These are phyloP conservation scores for Tragulus kanchil DNA, from an alignment of 2,113 vertebrate species.

Conservation along the genomic window DNA sequence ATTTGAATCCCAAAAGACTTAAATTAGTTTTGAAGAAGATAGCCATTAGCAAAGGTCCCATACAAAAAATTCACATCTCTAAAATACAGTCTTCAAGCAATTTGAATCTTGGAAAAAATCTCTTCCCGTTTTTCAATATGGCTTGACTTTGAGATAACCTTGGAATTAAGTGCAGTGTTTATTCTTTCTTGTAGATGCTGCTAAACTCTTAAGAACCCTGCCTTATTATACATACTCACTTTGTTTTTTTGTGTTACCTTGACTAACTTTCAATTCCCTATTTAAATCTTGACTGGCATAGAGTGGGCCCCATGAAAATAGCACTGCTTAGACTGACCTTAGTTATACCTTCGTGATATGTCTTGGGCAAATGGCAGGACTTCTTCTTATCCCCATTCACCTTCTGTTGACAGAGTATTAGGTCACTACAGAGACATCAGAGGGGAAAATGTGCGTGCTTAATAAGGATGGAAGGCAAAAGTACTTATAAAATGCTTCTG, in stretches of 20 bases:
- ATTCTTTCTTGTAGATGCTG: not conserved
- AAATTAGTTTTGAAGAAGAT: conserved; percentile 1
- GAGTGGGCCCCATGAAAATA: not conserved
- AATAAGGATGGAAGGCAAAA: conserved; percentile 33
- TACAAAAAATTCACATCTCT: not conserved
- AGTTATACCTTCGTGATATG: not conserved
- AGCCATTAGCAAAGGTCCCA: not conserved
- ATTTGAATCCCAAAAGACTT: conserved; percentile 1
- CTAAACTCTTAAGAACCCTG: not conserved
- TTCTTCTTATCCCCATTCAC: not conserved
- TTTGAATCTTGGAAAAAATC: conserved; percentile 39
- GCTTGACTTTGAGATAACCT: conserved; percentile 42
- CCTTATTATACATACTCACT: not conserved
- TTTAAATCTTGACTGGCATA: not conserved
- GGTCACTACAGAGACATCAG: not conserved
- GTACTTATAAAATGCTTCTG: conserved; percentile 26
- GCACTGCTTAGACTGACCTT: not conserved
- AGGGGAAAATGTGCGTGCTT: not conserved
- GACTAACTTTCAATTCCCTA: not conserved
- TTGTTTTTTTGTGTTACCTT: not conserved
- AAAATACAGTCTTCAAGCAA: conserved; percentile 4
- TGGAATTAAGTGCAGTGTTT: conserved; percentile 42
- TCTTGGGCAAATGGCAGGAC: conserved; percentile 5
- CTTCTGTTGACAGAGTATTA: not conserved
- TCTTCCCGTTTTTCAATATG: conserved; percentile 37